A percentile compares a stretch with the other conserved stretches of the same genome.
These are phyloP conservation scores for Ceratoteleas bidentatus DNA, from an alignment of 1,140 invertebrate species.

Conservation along the genomic window DNA sequence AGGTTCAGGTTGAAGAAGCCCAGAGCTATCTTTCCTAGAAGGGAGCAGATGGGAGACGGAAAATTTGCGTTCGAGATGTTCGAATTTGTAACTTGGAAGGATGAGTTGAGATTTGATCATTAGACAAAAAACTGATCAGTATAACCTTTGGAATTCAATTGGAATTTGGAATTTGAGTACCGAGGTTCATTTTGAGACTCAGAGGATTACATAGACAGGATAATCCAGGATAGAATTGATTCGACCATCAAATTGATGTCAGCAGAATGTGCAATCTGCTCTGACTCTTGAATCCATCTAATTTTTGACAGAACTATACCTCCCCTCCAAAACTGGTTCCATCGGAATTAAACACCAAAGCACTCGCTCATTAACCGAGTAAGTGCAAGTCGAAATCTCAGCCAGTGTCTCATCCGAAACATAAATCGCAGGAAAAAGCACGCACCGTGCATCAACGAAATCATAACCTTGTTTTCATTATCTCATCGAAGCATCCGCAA, in stretches of 20 bases:
- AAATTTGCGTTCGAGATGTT: background rate
- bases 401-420: constrained; percentile 12
- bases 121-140: too few relatives aligned
- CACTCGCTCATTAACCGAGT: too few relatives aligned
- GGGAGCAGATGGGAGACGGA: constrained; percentile 1
- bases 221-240: too few relatives aligned
- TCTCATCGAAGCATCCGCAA: constrained; percentile 18
- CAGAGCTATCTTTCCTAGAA: constrained; percentile 18
- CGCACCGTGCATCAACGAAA: constrained; percentile 11
- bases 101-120: background rate
- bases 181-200: too few relatives aligned
- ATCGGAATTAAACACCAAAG: background rate
- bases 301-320: too few relatives aligned
- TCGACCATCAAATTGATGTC: too few relatives aligned
- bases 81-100: background rate
- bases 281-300: background rate
- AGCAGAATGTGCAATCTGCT: too few relatives aligned
- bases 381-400: background rate
- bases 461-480: constrained; percentile 31
- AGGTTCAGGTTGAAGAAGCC: constrained; percentile 23
- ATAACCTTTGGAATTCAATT: too few relatives aligned
- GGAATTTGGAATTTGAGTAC: too few relatives aligned
- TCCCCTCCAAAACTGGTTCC: too few relatives aligned
- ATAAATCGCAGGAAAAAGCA: constrained; percentile 10
- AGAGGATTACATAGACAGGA: too few relatives aligned